Conservation (phyloP, 1,140 invertebrate species). For the Drosophila sulfurigaster region DNA sequence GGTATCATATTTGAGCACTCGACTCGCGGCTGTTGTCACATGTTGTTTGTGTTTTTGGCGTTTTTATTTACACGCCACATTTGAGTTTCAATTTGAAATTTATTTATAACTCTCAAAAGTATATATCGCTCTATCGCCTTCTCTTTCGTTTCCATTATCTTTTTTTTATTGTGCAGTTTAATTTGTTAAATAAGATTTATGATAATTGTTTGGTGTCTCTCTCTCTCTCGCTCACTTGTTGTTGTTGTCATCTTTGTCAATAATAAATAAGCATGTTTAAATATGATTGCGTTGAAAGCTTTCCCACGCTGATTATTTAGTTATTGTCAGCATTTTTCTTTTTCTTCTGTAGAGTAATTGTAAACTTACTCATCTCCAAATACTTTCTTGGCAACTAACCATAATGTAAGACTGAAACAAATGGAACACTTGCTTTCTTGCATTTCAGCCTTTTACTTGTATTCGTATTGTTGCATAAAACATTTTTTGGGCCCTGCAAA, state of each 20-base stretch:
- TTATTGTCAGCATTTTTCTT: constrained; percentile 18
- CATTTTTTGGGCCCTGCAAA: constrained; percentile 27
- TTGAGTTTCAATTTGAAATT: constrained; percentile 48
- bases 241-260: constrained; percentile 24
- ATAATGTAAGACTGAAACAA: constrained; percentile 18
- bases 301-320: constrained; percentile 74
- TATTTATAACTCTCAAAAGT: constrained; percentile 26
- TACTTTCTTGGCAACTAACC: constrained; percentile 20
- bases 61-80: constrained; percentile 44
- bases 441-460: constrained; percentile 57
- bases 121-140: background rate
- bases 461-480: constrained; percentile 47
- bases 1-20: constrained; percentile 44
- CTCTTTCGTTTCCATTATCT: constrained; percentile 13
- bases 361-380: constrained; percentile 35
- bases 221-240: constrained; percentile 9
- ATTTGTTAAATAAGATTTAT: constrained; percentile 76
- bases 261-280: constrained; percentile 27
- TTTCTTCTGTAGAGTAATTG: constrained; percentile 38
- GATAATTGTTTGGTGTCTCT: constrained; percentile 46
- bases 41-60: constrained; percentile 33
- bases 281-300: constrained; percentile 27
- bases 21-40: constrained; percentile 30
- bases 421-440: constrained; percentile 4
- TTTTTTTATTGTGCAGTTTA: constrained; percentile 45